Evolutionary conservation across 2,113 vertebrate species (phyloP).

Genomic region (Ursus arctos): DNA sequence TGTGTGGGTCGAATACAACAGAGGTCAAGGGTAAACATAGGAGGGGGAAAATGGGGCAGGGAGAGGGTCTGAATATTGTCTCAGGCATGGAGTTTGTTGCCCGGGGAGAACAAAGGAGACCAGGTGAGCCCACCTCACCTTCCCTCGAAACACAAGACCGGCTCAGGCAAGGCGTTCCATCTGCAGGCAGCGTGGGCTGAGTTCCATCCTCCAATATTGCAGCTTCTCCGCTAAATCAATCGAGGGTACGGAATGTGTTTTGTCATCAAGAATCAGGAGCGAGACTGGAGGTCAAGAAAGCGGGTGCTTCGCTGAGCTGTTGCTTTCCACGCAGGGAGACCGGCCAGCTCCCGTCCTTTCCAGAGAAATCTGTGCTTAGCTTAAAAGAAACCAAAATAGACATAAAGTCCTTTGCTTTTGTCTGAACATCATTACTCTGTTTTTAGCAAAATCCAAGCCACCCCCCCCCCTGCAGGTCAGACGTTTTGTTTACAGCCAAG

Average conservation of each 20-base stretch:
- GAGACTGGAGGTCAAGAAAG: conserved; percentile 40
- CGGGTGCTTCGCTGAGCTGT: not conserved
- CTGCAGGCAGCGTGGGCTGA: not conserved
- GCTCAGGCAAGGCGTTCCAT: not conserved
- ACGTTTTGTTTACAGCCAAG: not conserved
- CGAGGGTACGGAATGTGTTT: conserved; percentile 62
- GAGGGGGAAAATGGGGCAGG: not conserved
- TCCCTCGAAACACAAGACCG: not conserved
- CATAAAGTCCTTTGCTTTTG: not conserved
- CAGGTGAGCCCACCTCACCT: not conserved
- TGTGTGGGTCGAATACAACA: not conserved
- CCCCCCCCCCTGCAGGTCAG: not conserved
- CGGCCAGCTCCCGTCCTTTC: not conserved
- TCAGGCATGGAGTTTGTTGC: accelerated
- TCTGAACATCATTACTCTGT: conserved; percentile 24
- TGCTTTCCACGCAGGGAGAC: not conserved
- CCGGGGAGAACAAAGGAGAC: not conserved
- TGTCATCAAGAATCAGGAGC: conserved; percentile 66
- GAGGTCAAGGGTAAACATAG: accelerated
- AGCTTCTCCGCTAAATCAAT: conserved; percentile 37
- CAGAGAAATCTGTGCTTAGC: conserved; percentile 65
- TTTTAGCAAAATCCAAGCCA: conserved; percentile 49
- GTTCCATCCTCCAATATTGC: not conserved
- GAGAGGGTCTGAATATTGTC: not conserved
- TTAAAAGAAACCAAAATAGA: conserved; percentile 70